Evolutionary conservation across 2,888 invertebrate genomes (phyloP).

Genomic region (Gari tellinella): DNA sequence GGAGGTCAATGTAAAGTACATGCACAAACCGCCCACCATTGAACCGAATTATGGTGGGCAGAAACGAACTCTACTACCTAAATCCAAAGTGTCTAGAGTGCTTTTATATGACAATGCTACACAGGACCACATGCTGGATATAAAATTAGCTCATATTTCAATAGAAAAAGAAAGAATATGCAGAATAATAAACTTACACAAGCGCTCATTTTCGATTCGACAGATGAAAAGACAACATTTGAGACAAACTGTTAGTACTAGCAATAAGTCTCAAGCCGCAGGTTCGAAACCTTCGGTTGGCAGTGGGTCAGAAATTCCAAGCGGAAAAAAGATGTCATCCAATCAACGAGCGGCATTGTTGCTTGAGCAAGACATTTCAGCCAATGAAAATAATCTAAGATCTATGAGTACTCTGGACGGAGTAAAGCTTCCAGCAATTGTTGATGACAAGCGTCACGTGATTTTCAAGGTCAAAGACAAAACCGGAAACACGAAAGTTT

Average conservation of each 20-base stretch:
- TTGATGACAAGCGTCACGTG: conserved; percentile 57
- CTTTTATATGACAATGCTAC: conserved; percentile 80
- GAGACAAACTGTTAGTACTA: conserved; percentile 19
- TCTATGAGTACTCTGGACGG: neutral
- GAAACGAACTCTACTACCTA: conserved; percentile 64
- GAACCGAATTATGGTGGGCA: conserved; percentile 77
- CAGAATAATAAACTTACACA: conserved; percentile 72
- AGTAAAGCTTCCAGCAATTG: conserved; percentile 49
- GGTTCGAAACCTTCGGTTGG: neutral
- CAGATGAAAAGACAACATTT: conserved; percentile 57
- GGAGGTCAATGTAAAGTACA: conserved; percentile 67
- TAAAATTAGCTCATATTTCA: conserved; percentile 69
- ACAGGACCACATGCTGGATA: conserved; percentile 78
- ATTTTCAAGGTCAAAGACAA: conserved; percentile 65
- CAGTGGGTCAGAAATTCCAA: neutral
- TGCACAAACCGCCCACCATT: conserved; percentile 77
- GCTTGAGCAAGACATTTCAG: neutral
- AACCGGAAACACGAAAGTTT: conserved; percentile 64
- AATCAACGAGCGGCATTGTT: neutral
- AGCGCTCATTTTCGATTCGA: conserved; percentile 62
- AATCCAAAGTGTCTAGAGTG: conserved; percentile 76
- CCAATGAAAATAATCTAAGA: neutral
- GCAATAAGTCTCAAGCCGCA: conserved; percentile 1
- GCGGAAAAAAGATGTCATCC: neutral
- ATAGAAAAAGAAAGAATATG: conserved; percentile 68